Conservation (phyloP, 2,113 vertebrate genomes). For the Melozone crissalis region DNA sequence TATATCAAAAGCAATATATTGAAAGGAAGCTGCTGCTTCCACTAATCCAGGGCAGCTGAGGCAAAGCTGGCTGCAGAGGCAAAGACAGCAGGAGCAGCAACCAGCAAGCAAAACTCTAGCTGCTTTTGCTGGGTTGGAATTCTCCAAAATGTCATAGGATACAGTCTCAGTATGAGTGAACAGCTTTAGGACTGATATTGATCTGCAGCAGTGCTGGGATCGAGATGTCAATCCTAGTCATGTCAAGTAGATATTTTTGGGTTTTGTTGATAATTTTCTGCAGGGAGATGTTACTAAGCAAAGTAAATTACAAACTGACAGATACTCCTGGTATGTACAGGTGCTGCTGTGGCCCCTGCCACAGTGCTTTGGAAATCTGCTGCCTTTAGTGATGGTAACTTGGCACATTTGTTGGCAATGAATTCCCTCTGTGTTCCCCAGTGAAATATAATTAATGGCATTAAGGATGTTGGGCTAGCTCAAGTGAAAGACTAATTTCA, state of each 20-base stretch:
- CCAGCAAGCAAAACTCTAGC: neutral
- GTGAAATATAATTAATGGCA: neutral
- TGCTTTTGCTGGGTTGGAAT: neutral
- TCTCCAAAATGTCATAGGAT: neutral
- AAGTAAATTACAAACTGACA: neutral
- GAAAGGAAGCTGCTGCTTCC: neutral
- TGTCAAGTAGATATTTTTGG: neutral
- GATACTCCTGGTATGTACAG: neutral
- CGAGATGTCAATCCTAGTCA: neutral
- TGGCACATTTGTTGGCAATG: rapidly evolving
- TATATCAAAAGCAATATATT: neutral
- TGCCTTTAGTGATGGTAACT: neutral
- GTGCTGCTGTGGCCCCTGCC: neutral
- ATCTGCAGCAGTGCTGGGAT: neutral
- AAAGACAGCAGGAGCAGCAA: too few species aligned
- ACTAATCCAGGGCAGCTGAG: neutral
- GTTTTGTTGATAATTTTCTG: neutral
- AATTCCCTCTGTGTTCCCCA: neutral
- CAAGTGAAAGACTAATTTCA: neutral
- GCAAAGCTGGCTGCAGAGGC: too few species aligned
- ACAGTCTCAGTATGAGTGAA: neutral
- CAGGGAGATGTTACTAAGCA: neutral
- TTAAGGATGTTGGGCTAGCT: neutral
- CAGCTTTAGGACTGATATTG: neutral
- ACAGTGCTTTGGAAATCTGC: neutral